Evolutionary conservation across 2,888 invertebrate genomes (phyloP).

Genomic region (Orthosia cruda): DNA sequence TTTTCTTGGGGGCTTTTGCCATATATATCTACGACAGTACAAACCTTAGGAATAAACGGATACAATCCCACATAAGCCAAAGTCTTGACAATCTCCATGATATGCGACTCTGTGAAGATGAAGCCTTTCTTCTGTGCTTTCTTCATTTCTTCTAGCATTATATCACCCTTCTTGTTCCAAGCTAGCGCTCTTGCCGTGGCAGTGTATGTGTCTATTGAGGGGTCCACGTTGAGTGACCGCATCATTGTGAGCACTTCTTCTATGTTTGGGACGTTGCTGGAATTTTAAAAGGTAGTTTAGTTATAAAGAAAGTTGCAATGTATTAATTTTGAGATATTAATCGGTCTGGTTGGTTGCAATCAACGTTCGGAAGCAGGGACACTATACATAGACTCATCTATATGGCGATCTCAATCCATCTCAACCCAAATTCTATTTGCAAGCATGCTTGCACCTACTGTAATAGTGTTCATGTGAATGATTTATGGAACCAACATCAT

Average conservation of each 20-base stretch:
- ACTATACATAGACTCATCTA: too few species aligned
- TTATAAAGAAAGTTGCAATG: too few species aligned
- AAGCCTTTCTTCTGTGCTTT: conserved; percentile 77
- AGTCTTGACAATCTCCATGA: conserved; percentile 89
- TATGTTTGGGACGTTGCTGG: conserved; percentile 84
- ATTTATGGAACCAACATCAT: too few species aligned
- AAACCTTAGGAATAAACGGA: conserved; percentile 80
- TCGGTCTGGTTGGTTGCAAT: too few species aligned
- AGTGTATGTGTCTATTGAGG: conserved; percentile 88
- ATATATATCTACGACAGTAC: background rate
- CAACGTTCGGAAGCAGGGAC: too few species aligned
- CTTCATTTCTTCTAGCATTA: conserved; percentile 81
- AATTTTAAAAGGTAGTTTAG: conserved; percentile 61
- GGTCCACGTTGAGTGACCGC: conserved; percentile 90
- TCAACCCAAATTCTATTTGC: too few species aligned
- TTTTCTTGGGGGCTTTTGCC: too few species aligned
- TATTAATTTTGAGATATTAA: too few species aligned
- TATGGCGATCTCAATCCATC: too few species aligned
- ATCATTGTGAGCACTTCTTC: conserved; percentile 91
- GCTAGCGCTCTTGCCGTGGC: conserved; percentile 89
- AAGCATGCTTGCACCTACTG: too few species aligned
- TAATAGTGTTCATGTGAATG: too few species aligned
- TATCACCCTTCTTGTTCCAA: conserved; percentile 83
- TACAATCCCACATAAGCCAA: conserved; percentile 78
- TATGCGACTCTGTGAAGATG: conserved; percentile 83